These are phyloP conservation scores for Saguinus imperator DNA, from an alignment of 2,113 vertebrate genomes.

Conservation along the genomic window DNA sequence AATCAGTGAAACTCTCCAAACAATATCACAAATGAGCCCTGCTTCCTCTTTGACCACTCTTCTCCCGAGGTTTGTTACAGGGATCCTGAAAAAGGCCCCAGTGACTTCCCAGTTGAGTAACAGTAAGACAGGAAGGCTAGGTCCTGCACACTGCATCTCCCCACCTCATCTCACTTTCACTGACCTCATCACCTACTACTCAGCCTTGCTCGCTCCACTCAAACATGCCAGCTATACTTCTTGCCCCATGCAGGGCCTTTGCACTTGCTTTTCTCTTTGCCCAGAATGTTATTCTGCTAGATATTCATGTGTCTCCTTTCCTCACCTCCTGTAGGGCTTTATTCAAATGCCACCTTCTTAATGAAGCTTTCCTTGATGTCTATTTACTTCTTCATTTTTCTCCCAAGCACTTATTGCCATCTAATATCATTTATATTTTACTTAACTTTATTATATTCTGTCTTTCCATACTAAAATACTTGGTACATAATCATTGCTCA, in stretches of 20 bases:
- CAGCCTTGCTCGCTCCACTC: background rate
- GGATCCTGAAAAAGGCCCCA: background rate
- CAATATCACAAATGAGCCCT: background rate
- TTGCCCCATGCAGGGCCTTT: background rate
- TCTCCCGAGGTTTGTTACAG: background rate
- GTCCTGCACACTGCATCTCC: no score
- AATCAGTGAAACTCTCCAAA: background rate
- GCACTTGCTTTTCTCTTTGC: background rate
- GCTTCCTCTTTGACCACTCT: background rate
- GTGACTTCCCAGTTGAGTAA: background rate
- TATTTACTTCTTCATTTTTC: background rate
- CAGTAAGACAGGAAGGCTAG: background rate
- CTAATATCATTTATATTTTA: background rate
- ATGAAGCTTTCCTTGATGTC: background rate
- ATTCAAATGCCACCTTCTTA: background rate
- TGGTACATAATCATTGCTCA: background rate
- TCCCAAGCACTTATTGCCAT: background rate
- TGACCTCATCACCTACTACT: background rate
- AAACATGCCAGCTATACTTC: background rate
- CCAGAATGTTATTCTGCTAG: background rate
- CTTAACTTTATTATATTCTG: background rate
- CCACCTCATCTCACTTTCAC: background rate
- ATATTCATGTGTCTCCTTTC: background rate
- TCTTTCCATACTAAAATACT: background rate
- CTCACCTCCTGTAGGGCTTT: background rate